Conservation (phyloP, 64 coral and sea anemone species). For the Platygyra sinensis region DNA sequence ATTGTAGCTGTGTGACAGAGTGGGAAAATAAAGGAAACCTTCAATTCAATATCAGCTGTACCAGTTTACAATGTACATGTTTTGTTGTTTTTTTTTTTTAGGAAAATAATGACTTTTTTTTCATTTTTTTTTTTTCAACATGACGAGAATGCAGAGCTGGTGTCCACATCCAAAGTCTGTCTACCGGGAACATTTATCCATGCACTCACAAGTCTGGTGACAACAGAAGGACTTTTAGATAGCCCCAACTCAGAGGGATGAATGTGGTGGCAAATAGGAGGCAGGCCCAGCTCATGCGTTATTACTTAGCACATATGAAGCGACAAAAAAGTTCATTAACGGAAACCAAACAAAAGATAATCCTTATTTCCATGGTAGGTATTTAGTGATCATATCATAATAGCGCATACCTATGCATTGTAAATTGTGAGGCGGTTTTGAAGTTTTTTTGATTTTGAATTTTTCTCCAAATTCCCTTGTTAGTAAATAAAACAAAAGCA, state of each 20-base stretch:
- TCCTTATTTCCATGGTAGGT: conserved; percentile 91
- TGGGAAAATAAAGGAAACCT: too few relatives aligned
- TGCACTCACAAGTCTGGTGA: conserved; percentile 84
- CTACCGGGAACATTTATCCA: conserved; percentile 81
- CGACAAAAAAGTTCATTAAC: conserved; percentile 76
- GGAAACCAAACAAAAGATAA: conserved; percentile 72
- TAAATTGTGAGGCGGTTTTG: too few relatives aligned
- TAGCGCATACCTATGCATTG: too few relatives aligned
- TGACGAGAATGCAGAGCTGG: conserved; percentile 97
- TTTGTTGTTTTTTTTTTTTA: not conserved
- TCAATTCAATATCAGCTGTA: too few relatives aligned
- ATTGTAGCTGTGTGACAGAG: too few relatives aligned
- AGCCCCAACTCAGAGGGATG: conserved; percentile 82
- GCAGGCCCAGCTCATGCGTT: conserved; percentile 93
- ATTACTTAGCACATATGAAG: conserved; percentile 91
- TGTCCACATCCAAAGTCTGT: conserved; percentile 86
- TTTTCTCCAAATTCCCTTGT: too few relatives aligned
- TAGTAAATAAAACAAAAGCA: too few relatives aligned
- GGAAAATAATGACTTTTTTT: not conserved
- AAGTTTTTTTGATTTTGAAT: too few relatives aligned
- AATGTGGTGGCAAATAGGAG: conserved; percentile 78
- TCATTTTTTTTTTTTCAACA: conserved; percentile 12
- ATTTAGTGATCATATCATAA: not conserved
- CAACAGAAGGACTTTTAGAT: conserved; percentile 78
- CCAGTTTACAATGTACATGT: not conserved